These are phyloP conservation scores for Boloria euphrosyne DNA, from an alignment of 2,888 invertebrate species.

Conservation along the genomic window DNA sequence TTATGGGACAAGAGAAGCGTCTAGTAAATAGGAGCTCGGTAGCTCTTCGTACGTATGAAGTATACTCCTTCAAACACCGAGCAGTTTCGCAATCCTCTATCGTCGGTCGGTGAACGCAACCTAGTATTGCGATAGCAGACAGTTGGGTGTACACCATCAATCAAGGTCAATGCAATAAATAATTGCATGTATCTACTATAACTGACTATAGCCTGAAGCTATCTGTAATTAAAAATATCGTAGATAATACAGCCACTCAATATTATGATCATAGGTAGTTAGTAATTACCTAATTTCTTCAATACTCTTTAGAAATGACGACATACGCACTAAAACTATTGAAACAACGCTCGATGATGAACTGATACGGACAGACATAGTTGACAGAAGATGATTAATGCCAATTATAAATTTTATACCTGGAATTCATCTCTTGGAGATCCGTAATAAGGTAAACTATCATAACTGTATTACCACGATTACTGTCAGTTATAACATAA, in stretches of 20 bases:
- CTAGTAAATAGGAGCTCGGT: not conserved
- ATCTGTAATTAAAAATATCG: not conserved
- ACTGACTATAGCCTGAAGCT: slow-evolving; percentile 24
- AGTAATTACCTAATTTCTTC: too few relatives aligned
- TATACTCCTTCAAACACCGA: slow-evolving; percentile 46
- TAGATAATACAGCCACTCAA: too few relatives aligned
- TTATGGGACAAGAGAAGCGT: too few relatives aligned
- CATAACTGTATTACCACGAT: slow-evolving; percentile 1
- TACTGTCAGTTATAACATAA: slow-evolving; percentile 2
- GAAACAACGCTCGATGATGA: too few relatives aligned
- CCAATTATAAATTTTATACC: not conserved
- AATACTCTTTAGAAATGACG: too few relatives aligned
- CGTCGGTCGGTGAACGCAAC: slow-evolving; percentile 63
- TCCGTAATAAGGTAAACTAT: not conserved
- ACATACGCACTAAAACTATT: too few relatives aligned
- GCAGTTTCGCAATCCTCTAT: slow-evolving; percentile 48
- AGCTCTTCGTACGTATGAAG: slow-evolving; percentile 1
- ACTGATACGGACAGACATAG: too few relatives aligned
- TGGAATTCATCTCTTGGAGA: not conserved
- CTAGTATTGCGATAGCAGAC: slow-evolving; percentile 58
- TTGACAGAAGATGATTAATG: too few relatives aligned
- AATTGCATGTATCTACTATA: slow-evolving; percentile 15
- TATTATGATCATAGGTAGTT: too few relatives aligned
- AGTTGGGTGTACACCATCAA: slow-evolving; percentile 37
- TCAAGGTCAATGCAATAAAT: slow-evolving; percentile 36